Percentiles rank a stretch among this genome's conserved stretches.
These are phyloP conservation scores for Antechinus stuartii DNA, from an alignment of 2,113 vertebrate genomes.

Conservation along the genomic window DNA sequence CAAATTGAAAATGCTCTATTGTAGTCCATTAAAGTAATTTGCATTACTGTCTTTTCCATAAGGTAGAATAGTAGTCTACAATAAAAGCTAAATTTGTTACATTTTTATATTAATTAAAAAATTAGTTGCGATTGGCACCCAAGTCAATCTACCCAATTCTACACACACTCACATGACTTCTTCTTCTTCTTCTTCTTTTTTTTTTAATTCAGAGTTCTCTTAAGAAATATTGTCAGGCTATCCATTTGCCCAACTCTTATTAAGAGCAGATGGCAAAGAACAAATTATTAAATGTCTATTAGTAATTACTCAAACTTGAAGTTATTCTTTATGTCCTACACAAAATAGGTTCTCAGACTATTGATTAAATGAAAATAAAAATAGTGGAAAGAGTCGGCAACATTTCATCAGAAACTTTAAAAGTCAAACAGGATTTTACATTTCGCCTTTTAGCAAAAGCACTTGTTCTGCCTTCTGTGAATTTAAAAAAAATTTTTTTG, in stretches of 20 bases:
- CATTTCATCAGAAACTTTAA: too few species aligned
- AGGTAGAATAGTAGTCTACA: neutral
- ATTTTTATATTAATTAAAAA: neutral
- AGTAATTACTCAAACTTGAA: too few species aligned
- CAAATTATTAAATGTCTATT: neutral
- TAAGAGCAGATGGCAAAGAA: neutral
- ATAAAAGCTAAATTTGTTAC: too few species aligned
- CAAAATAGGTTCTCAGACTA: too few species aligned
- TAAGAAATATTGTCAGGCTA: neutral
- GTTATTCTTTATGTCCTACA: too few species aligned
- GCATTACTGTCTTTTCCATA: neutral
- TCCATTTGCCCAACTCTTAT: neutral
- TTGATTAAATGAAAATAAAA: too few species aligned
- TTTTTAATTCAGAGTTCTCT: neutral
- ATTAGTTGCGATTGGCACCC: neutral
- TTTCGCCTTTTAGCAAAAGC: too few species aligned
- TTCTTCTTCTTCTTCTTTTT: neutral
- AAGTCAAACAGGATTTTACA: too few species aligned
- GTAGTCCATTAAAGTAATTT: neutral
- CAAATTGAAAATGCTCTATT: neutral
- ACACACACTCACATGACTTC: neutral
- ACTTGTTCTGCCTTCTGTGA: too few species aligned
- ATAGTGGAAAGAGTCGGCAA: too few species aligned
- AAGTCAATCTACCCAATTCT: neutral
- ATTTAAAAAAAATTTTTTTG: too few species aligned